Evolutionary conservation across 2,888 invertebrate genomes (phyloP).

Genomic region (Nemoura dubitans): DNA sequence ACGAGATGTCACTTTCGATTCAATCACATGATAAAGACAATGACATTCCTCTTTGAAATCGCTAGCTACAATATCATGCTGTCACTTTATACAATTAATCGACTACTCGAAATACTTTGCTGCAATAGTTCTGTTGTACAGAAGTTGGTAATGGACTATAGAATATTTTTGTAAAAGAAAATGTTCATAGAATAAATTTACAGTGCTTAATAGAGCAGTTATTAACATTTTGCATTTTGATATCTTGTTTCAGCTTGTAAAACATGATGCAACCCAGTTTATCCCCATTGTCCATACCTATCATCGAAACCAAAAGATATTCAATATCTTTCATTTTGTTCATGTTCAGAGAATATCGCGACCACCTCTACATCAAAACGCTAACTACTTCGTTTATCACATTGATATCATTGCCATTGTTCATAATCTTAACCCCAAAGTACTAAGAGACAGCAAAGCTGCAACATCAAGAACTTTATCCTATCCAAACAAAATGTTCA

Average conservation of each 20-base stretch:
- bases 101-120: not conserved
- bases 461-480: no score
- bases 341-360: no score
- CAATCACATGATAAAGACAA: not conserved
- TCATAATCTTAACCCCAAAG: no score
- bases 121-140: slow-evolving; percentile 31
- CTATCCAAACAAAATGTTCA: no score
- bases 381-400: no score
- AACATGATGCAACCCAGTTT: no score
- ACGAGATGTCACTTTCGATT: not conserved
- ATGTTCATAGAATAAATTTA: slow-evolving; percentile 45
- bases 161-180: slow-evolving; percentile 41
- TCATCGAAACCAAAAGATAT: no score
- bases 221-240: slow-evolving; percentile 23
- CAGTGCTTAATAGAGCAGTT: slow-evolving; percentile 42
- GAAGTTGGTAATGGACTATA: slow-evolving; percentile 40
- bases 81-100: not conserved
- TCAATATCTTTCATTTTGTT: no score
- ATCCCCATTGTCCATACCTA: no score
- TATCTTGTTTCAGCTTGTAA: not conserved
- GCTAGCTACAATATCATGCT: not conserved
- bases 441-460: no score
- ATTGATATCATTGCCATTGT: no score
- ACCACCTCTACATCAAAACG: no score
- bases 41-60: slow-evolving; percentile 27